Evolutionary conservation across 2,888 invertebrate genomes (phyloP).

Genomic region (Galeruca laticollis): DNA sequence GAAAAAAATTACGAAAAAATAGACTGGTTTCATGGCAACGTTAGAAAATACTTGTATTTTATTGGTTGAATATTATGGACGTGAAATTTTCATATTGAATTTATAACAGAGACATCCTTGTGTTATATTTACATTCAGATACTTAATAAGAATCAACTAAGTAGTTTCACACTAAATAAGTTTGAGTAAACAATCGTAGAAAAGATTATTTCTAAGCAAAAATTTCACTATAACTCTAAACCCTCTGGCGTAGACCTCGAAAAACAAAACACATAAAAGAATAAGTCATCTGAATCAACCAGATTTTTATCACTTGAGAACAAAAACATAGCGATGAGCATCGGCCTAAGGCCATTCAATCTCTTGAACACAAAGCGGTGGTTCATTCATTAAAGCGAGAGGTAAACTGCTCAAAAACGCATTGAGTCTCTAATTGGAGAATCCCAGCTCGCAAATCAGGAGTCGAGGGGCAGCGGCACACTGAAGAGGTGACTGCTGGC

Average conservation of each 20-base stretch:
- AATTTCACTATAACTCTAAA: neutral
- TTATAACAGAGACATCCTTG: too few relatives aligned
- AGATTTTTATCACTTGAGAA: constrained; percentile 11
- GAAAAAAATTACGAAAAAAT: too few relatives aligned
- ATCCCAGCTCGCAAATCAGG: constrained; percentile 22
- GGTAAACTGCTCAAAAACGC: constrained; percentile 50
- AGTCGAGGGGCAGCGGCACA: constrained; percentile 5
- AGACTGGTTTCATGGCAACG: too few relatives aligned
- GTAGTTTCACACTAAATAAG: neutral
- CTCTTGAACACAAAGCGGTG: constrained; percentile 37
- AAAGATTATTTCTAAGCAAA: neutral
- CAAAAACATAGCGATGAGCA: constrained; percentile 26
- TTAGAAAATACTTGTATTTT: too few relatives aligned
- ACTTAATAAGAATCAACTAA: too few relatives aligned
- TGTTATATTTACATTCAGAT: too few relatives aligned
- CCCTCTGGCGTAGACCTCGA: neutral
- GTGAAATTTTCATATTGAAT: too few relatives aligned
- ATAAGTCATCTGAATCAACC: constrained; percentile 12
- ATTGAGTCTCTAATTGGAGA: constrained; percentile 54
- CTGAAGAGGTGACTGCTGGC: constrained; percentile 29
- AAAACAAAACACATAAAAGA: constrained; percentile 11
- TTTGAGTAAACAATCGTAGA: neutral
- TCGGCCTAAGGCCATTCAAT: constrained; percentile 17
- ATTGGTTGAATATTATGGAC: too few relatives aligned
- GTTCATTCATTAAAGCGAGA: constrained; percentile 42